These are phyloP conservation scores for Agrochola macilenta DNA, from an alignment of 2,888 invertebrate genomes.

Conservation along the genomic window DNA sequence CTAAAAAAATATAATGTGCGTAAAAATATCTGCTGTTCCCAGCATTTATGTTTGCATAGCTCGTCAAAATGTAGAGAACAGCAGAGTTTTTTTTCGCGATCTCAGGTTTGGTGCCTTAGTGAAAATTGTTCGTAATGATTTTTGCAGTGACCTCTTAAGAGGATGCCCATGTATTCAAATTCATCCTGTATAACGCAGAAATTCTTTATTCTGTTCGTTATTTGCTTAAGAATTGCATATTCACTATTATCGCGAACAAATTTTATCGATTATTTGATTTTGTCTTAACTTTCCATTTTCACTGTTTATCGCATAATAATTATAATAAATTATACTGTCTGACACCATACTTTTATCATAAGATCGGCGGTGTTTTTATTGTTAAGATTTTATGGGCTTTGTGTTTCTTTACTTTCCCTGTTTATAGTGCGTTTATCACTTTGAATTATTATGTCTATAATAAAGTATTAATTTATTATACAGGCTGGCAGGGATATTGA, in stretches of 20 bases:
- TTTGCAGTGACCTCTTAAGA: no score
- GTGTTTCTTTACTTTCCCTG: constrained; percentile 6
- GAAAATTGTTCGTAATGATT: no score
- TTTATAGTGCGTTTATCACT: not conserved
- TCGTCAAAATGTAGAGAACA: no score
- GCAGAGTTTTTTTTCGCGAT: no score
- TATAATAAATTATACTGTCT: constrained; percentile 16
- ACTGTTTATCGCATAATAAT: constrained; percentile 7
- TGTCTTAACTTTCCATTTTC: constrained; percentile 31
- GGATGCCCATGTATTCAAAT: no score
- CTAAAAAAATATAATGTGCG: no score
- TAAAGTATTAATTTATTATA: no score
- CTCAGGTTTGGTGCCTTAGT: no score
- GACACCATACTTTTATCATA: not conserved
- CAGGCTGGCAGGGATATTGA: no score
- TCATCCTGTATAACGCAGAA: no score
- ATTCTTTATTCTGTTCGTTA: not conserved
- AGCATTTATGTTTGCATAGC: no score
- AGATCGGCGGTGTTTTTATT: constrained; percentile 12
- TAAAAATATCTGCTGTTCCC: no score
- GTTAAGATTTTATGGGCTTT: not conserved
- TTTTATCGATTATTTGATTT: constrained; percentile 20
- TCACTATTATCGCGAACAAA: not conserved
- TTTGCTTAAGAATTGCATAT: not conserved
- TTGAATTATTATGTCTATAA: not conserved